These are phyloP conservation scores for Eledona agricola DNA, from an alignment of 2,888 invertebrate genomes.

Conservation along the genomic window DNA sequence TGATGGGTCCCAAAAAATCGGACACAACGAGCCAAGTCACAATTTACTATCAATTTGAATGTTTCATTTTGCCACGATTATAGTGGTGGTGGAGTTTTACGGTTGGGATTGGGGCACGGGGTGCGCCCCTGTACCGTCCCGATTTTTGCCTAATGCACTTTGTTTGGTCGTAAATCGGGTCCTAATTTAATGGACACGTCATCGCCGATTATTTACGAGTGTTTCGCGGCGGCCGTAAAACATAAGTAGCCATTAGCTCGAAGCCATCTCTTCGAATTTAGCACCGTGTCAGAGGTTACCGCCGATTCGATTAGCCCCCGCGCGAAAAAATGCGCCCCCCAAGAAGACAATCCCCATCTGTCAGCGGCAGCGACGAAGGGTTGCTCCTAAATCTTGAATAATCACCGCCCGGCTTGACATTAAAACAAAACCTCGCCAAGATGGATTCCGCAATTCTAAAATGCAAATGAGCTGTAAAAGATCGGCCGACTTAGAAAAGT, in stretches of 20 bases:
- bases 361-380: conserved; percentile 37
- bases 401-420: conserved; percentile 54
- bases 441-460: conserved; percentile 60
- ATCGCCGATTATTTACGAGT: conserved; percentile 56
- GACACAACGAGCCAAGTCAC: no score
- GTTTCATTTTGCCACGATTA: no score
- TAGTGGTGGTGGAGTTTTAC: no score
- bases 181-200: conserved; percentile 60
- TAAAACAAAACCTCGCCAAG: conserved; percentile 58
- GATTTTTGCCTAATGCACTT: conserved; percentile 52
- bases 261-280: conserved; percentile 46
- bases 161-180: conserved; percentile 56
- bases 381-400: conserved; percentile 53
- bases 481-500: conserved; percentile 55
- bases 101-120: no score
- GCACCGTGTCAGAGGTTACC: conserved; percentile 46
- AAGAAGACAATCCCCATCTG: conserved; percentile 23
- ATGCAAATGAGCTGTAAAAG: conserved; percentile 64
- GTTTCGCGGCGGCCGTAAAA: conserved; percentile 58
- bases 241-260: conserved; percentile 59
- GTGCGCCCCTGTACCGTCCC: conserved; percentile 4
- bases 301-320: conserved; percentile 35
- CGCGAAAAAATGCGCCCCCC: conserved; percentile 28
- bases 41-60: no score
- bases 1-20: no score